Percentiles rank a stretch among this genome's conserved stretches.
These are phyloP conservation scores for Lepidurus packardi DNA, from an alignment of 1,140 invertebrate species.

Conservation along the genomic window DNA sequence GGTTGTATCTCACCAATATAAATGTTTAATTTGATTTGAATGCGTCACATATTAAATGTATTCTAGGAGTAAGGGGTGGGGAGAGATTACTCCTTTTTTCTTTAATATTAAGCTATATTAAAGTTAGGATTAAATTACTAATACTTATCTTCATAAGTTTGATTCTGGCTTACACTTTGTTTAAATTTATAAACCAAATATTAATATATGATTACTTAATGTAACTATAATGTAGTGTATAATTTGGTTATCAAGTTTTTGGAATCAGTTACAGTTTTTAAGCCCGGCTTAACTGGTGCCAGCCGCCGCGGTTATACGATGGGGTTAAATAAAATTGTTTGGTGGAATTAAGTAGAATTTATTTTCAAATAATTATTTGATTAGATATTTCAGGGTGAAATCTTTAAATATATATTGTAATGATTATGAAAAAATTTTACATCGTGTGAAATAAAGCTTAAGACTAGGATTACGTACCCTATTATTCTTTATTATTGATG, in stretches of 20 bases:
- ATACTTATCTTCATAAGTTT: conserved; percentile 37
- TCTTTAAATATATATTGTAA: conserved; percentile 41
- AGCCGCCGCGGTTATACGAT: conserved; percentile 53
- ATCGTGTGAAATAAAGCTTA: conserved; percentile 42
- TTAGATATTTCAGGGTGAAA: conserved; percentile 36
- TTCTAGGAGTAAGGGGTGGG: background rate
- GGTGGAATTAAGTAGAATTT: conserved; percentile 38
- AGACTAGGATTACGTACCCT: conserved; percentile 62
- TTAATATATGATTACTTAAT: conserved; percentile 27
- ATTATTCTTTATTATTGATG: conserved; percentile 49
- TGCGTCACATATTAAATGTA: background rate
- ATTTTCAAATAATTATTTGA: conserved; percentile 40
- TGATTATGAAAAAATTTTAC: conserved; percentile 44
- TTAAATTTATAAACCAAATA: conserved; percentile 35
- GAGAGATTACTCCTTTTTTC: background rate
- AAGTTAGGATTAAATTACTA: too few species aligned
- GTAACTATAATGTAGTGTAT: conserved; percentile 33
- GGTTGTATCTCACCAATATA: background rate
- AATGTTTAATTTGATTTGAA: background rate
- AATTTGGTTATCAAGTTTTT: conserved; percentile 38
- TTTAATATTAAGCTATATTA: too few species aligned
- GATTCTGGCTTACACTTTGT: conserved; percentile 38
- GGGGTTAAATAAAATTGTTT: conserved; percentile 38
- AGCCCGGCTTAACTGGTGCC: conserved; percentile 50
- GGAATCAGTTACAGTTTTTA: conserved; percentile 41